Evolutionary conservation across 2,797 vertebrate species (phyloP), one percentile per base, ranked within the genome.

Genomic region (Hemitrygon akajei): DNA sequence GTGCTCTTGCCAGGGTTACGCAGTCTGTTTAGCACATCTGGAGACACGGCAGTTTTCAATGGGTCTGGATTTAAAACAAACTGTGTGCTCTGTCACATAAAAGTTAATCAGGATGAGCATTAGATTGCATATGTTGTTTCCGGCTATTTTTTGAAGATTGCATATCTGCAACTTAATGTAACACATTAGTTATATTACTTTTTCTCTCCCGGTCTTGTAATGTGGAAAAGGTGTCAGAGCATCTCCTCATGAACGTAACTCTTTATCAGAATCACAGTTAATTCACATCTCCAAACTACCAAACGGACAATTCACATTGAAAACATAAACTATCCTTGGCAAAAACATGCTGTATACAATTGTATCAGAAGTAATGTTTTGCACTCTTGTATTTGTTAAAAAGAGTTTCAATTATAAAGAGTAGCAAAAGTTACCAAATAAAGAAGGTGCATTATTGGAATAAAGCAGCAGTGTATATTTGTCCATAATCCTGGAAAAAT

Each of bases 401-500:
- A 3, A 89, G 18, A 89, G 18, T 89, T 66, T 34, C 30, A 66
- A 66, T 87, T 4, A 37, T 20, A 37, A 69, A 20, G 37, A 66
- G 7, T 37, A 37, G 37, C n/a, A 89, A 69, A 89, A 69, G 66
- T 22, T 60, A 89, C 60, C 60, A 69, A 37, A 69, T 60, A 34
- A 37, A 93, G 25, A 71, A 27, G 12, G 40, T 10, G 69, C 4
- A 30, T 6, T 75, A 25, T 20, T 12, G 25, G 37, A 47, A 47
- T 25, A 20, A 7, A 18, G 69, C 40, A 75, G 14, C 25, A 76
- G 7, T 14, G 10, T 76, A 14, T 0, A 47, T 76, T 76, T 47
- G 40, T 9, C 37, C 91, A 75, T 5, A n/a, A 4, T 94, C 58
- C 4, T 75, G 30, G 66, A 94, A 94, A 94, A 94, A 0, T 12